phyloP scores from a whole-genome alignment of 2,797 vertebrate species.

The Phoeniculus purpureus region DNA sequence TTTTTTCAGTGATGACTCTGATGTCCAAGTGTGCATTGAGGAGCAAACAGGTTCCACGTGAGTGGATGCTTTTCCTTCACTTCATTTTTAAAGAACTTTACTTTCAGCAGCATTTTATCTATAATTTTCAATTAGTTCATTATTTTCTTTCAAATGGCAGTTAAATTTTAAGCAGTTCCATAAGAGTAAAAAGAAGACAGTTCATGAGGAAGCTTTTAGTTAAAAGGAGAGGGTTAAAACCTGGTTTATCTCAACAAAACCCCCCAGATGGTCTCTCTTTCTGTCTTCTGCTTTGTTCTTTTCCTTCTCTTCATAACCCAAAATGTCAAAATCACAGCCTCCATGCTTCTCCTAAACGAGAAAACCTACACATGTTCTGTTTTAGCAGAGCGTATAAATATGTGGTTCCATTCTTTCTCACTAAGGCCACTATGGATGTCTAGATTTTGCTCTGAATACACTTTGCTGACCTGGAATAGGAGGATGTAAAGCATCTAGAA shows the following conservation, averaged over 20 bases:
- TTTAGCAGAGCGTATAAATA: background rate
- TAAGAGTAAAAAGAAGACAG: background rate
- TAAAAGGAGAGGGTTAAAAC: background rate
- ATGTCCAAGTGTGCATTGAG: background rate
- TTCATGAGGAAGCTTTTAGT: background rate
- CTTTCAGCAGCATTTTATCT: background rate
- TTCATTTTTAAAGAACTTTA: background rate
- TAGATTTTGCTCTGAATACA: background rate
- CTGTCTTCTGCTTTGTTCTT: background rate
- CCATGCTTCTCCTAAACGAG: rapidly evolving
- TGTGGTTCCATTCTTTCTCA: background rate
- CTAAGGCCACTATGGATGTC: background rate
- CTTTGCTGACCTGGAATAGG: background rate
- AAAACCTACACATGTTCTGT: background rate
- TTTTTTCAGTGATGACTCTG: background rate
- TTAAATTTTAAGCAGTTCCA: background rate
- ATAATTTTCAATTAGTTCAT: background rate
- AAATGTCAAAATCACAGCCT: background rate
- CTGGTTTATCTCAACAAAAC: background rate
- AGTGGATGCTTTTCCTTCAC: background rate
- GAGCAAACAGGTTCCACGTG: background rate
- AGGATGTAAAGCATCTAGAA: background rate
- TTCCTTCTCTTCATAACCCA: background rate
- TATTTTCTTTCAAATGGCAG: background rate
- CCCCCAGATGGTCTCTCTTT: background rate